Base-by-base conservation (phyloP, 1,140 invertebrate genomes). In the Liolophura sinensis region DNA sequence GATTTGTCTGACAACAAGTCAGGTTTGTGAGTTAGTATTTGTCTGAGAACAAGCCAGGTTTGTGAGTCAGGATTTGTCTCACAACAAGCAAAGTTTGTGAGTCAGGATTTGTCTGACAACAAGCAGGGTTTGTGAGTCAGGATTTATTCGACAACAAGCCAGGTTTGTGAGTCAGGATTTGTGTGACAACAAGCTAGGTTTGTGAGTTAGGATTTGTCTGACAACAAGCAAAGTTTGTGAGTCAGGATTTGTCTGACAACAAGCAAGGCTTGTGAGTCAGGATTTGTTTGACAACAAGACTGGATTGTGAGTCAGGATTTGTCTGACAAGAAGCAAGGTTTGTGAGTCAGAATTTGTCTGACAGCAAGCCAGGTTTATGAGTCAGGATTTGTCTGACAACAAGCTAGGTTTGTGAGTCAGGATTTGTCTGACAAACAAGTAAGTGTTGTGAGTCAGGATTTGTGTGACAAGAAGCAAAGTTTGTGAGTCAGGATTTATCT, bases 21-120 rank as follows among this genome's bases (percentile, higher is more conserved):
- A 20, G 7, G 18, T 59, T 22, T n/a, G 27, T 18, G 18, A 59
- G 4, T 9, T n/a, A 40, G 31, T 3, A 40, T 40, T 40, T 40
- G 31, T 40, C 31, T 40, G 79, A 82, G 27, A 83, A 82, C 64
- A 72, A 71, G 61, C 64, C 82, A n/a, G 76, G 77, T n/a, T 52
- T 55, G 24, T 40, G 56, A 60, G 25, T 75, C 71, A 73, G 79
- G 78, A 14, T 67, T 75, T 56, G 57, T 68, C 18, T 60, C 82
- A 31, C 61, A 62, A 16, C 64, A 78, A 46, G 75, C 78, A 12
- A 60, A 80, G 24, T 67, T 69, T 56, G 54, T 66, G 25, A 82
- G 77, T 62, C 67, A 64, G 47, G 78, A 77, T 5, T 51, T 82
- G 15, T 80, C 75, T 51, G 77, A 81, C 68, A 47, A 81, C 24